Percentiles rank a stretch among this genome's conserved stretches.
Evolutionary conservation across 2,113 vertebrate species (phyloP).

Genomic region (Cercopithecus mona): DNA sequence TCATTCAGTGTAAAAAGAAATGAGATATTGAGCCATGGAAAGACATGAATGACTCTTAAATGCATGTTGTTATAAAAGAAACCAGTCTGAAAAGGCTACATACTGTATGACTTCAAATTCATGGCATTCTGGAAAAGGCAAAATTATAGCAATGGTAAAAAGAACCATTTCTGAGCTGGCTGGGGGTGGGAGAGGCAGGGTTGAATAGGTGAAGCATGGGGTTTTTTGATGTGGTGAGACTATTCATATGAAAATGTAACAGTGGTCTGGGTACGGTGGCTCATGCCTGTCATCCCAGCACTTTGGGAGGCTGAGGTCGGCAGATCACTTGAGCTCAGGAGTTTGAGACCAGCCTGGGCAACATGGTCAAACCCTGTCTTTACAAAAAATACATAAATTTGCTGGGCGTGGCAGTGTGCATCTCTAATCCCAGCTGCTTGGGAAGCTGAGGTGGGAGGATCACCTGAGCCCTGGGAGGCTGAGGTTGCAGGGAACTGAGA

Average conservation of each 20-base stretch:
- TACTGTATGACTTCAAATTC: accelerated
- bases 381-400: neutral
- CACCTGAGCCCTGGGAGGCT: too few relatives aligned
- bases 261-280: too few relatives aligned
- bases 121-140: neutral
- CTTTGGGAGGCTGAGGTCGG: neutral
- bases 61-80: neutral
- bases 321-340: neutral
- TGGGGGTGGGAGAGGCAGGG: neutral
- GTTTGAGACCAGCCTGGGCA: neutral
- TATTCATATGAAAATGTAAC: too few relatives aligned
- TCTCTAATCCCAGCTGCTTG: neutral
- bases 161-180: too few relatives aligned
- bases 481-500: too few relatives aligned
- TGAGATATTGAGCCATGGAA: neutral
- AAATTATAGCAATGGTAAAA: neutral
- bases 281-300: neutral
- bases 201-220: neutral
- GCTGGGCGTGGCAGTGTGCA: neutral
- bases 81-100: neutral
- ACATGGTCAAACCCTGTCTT: neutral
- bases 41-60: neutral
- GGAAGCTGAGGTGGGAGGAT: neutral
- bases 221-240: neutral
- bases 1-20: neutral